These are phyloP conservation scores for Panurus biarmicus DNA, from an alignment of 2,113 vertebrate genomes.

Conservation along the genomic window DNA sequence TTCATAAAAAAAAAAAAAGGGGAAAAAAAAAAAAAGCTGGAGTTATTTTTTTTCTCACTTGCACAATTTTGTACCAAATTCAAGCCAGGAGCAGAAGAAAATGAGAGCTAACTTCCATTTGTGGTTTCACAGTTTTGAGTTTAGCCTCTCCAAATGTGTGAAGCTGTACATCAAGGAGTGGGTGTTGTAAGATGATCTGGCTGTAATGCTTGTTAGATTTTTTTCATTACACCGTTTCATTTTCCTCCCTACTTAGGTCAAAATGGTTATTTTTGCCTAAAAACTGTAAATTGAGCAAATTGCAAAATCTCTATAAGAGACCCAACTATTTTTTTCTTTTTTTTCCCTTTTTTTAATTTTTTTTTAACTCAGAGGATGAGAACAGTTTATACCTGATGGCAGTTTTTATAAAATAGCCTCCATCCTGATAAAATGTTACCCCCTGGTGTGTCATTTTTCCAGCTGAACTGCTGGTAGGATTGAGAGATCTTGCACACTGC, in stretches of 20 bases:
- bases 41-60: neutral
- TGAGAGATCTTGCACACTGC: constrained; percentile 65
- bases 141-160: constrained; percentile 3
- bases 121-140: constrained; percentile 13
- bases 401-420: constrained; percentile 65
- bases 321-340: neutral
- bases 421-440: constrained; percentile 69
- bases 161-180: neutral
- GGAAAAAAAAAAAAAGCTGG: neutral
- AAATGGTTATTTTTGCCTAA: neutral
- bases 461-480: constrained; percentile 58
- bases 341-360: neutral
- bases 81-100: neutral
- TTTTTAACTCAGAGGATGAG: constrained; percentile 1
- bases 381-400: constrained; percentile 57
- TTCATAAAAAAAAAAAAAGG: neutral
- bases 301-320: neutral
- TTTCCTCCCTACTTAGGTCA: neutral
- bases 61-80: neutral
- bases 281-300: neutral
- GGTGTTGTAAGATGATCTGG: neutral
- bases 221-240: neutral
- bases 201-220: neutral
- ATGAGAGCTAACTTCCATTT: neutral
- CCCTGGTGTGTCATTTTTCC: constrained; percentile 59